These are phyloP conservation scores for Morinoia aosen DNA, from an alignment of 2,888 invertebrate species.

Conservation along the genomic window DNA sequence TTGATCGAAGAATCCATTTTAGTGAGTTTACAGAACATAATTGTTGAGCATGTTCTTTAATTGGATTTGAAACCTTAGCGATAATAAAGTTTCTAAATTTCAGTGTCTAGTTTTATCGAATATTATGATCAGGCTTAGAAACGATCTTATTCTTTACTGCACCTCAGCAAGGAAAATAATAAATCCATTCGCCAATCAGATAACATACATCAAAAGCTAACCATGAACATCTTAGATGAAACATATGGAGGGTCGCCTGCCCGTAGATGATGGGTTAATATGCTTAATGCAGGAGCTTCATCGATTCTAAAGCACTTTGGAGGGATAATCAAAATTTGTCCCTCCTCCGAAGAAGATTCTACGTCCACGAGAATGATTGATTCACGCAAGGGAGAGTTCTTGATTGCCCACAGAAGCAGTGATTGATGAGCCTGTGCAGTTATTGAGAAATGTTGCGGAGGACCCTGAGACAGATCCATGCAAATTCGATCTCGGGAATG, in stretches of 20 bases:
- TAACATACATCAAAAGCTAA: not conserved
- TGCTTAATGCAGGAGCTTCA: not conserved
- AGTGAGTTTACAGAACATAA: too few species aligned
- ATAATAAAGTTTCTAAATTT: not conserved
- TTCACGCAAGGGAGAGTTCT: conserved; percentile 28
- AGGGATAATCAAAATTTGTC: conserved; percentile 1
- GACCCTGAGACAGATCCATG: conserved; percentile 1
- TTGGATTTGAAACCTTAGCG: too few species aligned
- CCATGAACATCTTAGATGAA: not conserved
- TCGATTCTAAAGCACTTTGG: not conserved
- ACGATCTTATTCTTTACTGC: too few species aligned
- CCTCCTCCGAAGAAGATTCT: not conserved
- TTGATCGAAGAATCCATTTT: too few species aligned
- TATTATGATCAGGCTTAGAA: not conserved
- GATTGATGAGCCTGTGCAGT: conserved; percentile 16
- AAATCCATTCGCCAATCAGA: not conserved
- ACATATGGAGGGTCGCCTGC: not conserved
- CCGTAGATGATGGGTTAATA: not conserved
- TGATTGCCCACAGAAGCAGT: conserved; percentile 29
- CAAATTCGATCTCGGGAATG: conserved; percentile 8
- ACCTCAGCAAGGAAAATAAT: not conserved
- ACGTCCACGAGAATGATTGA: conserved; percentile 14
- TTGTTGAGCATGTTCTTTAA: too few species aligned
- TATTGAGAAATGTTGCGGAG: conserved; percentile 33
- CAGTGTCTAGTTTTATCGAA: not conserved